Base-by-base conservation (phyloP, 2,113 vertebrate species). In the Phyllostomus discolor region DNA sequence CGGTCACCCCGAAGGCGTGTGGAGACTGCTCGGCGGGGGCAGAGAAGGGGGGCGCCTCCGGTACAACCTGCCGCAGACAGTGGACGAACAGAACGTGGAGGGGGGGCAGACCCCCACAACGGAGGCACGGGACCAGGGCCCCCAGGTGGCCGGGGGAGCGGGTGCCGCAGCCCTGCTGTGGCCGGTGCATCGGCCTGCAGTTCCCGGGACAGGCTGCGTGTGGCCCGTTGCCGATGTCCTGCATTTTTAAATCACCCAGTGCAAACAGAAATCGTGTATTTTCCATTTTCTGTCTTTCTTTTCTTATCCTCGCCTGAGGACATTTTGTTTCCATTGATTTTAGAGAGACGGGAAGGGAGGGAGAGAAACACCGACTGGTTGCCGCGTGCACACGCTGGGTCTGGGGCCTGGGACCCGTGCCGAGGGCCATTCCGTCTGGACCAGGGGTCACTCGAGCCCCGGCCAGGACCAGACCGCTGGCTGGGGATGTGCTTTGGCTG, bases 211-310 rank as follows among this genome's bases (percentile, higher is more conserved):
- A 94, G 88, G 24, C 62, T 90, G 76, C 79, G 17, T 76, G 46
- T 73, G 85, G 88, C 52, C 76, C 73, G 85, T 85, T 90, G 92
- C 82, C 96, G 90, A 97, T 96, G 97, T 91, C 78, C 46, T 66
- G 57, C 46, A 88, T 97, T 97, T 84, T 97, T 84, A 96, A 95
- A 46, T 38, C 66, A 94, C 41, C 85, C 54, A 79, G 67, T 95
- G 38, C 38, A 95, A 96, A 82, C 76, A 95, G 94, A 95, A 98
- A 94, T 92, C 4, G 48, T 67, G 31, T 66, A 62, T 72, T 96
- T 97, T 91, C 70, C 41, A 93, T 90, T 90, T 85, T 90, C 54
- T 54, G 20, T 50, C 50, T 52, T 52, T 52, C 16, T 52, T 59
- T 62, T 62, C 28, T 62, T 10, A 28, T 26, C 59, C 59, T 62